Evolutionary conservation across 64 coral and sea anemone species (phyloP), one percentile per base, ranked within the genome.

Genomic region (Montipora foliosa): DNA sequence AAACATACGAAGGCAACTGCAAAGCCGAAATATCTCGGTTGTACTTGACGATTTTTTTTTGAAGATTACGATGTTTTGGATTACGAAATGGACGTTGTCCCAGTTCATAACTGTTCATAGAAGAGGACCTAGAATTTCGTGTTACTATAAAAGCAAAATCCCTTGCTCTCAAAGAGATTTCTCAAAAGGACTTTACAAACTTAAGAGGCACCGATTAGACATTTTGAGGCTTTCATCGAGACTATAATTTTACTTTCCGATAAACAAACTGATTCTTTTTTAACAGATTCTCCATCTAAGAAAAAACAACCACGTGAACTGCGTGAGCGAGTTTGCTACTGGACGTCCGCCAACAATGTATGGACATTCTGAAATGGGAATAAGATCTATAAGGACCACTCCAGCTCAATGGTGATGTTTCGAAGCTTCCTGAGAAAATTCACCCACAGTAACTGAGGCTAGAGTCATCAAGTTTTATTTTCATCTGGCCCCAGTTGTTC

Each of bases 281-380:
- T 72, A 16, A 51, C 82, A 86, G 82, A 86, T 86, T 86, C 45
- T 86, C 16, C 46, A 71, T 21, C 62, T 86, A 1, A 11, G 17
- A 46, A 86, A 86, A 86, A 70, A 86, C 44, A 70, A 68, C 17
- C 81, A 19, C 6, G 61, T 84, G 15, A 46, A 29, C 60, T 11
- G 45, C 81, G 37, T 13, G 58, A 84, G 66, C 71, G 64, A 85
- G 20, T 50, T 85, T 44, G 82, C 48, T 14, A 71, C 45, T 5
- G 19, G 14, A 49, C 59, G 47, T 14, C 59, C 1, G 62, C 12
- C 16, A 67, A 14, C 17, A 46, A 51, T 29, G 5, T 25, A 8
- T 11, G 24, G 4, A 4, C 8, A 86, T 70, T 86, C 82, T 10
- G 16, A 67, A 14, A 86, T 71, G 44, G 9, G 44, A 86, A 72